phyloP scores from a whole-genome alignment of 2,888 invertebrate species.

The Theristus sp. region DNA sequence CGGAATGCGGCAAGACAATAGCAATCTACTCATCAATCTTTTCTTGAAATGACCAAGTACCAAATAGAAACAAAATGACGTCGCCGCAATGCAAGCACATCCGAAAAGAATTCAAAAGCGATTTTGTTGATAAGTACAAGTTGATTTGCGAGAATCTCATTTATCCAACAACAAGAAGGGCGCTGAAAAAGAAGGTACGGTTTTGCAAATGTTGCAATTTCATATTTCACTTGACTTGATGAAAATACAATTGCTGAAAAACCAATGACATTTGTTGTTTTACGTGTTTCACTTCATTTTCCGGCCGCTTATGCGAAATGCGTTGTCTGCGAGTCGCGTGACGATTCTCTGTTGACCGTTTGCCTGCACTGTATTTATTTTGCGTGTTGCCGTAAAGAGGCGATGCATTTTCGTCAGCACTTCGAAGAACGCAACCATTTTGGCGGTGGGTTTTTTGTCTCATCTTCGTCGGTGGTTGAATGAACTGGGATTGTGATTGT shows the following conservation, averaged over 20 bases:
- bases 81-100: neutral
- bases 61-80: too few species aligned
- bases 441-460: constrained; percentile 8
- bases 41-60: too few species aligned
- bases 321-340: neutral
- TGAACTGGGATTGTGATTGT: too few species aligned
- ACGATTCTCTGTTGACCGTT: constrained; percentile 8
- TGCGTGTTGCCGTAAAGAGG: constrained; percentile 8
- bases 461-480: too few species aligned
- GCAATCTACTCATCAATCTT: too few species aligned
- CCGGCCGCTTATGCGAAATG: neutral
- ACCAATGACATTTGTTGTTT: neutral
- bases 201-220: neutral
- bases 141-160: neutral
- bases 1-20: too few species aligned
- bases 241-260: neutral
- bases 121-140: neutral
- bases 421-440: constrained; percentile 9
- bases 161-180: neutral
- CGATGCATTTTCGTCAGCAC: constrained; percentile 11
- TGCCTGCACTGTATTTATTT: constrained; percentile 13
- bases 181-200: neutral
- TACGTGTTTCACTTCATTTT: neutral
- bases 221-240: neutral
- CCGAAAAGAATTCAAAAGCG: neutral